Percentiles rank a stretch among this genome's conserved stretches.
phyloP scores from a whole-genome alignment of 30 jellyfish, hydroid and myxozoan species.

The Turritopsis rubra region DNA sequence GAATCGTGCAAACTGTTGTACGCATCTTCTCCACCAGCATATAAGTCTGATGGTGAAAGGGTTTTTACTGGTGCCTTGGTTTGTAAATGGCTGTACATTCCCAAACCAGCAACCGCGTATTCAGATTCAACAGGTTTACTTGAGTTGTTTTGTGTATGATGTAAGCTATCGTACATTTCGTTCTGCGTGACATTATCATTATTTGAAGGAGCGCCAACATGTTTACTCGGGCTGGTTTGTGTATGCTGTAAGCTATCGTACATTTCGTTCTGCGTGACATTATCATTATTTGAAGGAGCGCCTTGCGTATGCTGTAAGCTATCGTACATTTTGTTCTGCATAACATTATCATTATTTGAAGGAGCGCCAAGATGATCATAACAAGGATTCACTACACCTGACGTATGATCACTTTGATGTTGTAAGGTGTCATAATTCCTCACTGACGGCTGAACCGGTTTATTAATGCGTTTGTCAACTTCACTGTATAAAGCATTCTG shows the following conservation, averaged over 20 bases:
- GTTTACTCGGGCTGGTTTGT: not conserved
- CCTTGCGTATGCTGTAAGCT: not conserved
- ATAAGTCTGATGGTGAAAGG: not conserved
- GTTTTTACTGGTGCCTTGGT: not conserved
- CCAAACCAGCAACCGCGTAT: slow-evolving; percentile 3
- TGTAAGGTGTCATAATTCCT: not conserved
- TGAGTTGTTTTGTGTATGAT: not conserved
- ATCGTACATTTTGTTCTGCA: not conserved
- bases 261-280: not conserved
- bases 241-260: slow-evolving; percentile 1
- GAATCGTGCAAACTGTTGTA: not conserved
- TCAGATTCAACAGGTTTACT: slow-evolving; percentile 6
- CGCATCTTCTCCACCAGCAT: not conserved
- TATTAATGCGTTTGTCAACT: not conserved
- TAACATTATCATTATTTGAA: not conserved
- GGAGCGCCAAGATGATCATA: slow-evolving; percentile 5
- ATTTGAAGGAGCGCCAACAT: not conserved
- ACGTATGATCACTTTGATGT: not conserved
- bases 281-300: not conserved
- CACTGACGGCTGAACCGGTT: not conserved
- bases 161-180: not conserved
- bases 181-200: not conserved
- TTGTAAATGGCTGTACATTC: not conserved
- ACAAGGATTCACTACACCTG: not conserved
- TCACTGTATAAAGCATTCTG: not conserved